Base-by-base conservation (phyloP, 2,888 invertebrate species). In the Sthenelais limicola region DNA sequence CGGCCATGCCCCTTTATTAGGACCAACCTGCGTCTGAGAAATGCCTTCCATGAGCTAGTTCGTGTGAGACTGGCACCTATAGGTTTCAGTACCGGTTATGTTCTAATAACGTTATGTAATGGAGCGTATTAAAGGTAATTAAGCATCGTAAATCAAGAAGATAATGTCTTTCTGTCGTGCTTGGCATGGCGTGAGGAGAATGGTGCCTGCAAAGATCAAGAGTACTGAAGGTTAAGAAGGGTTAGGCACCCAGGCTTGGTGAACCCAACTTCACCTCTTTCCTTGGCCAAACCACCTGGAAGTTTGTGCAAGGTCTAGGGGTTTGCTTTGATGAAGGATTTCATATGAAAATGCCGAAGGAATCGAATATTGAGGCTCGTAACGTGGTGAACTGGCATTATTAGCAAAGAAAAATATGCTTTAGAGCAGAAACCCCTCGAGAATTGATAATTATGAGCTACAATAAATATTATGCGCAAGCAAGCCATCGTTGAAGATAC, bases 71-170 rank as follows among this genome's bases (percentile, higher is more conserved):
- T 9, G 35, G 62, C 38, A 5, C 21, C 51, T 26, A 32, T 38
- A 35, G 15, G 9, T 12, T 35, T 35, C 43, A 43, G 62, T n/a
- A 33, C 4, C 3, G 21, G 54, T 54, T 12, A 5, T 24, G n/a
- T 15, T 15, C 52, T 52, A 52, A 62, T 62, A 62, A 38, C 62
- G 26, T 62, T 62, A 62, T 62, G 62, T 62, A 62, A 62, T 35
- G 38, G 15, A 38, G 62, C 35, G 15, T 26, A 62, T 62, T 38
- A 62, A 62, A 38, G 38, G n/a, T 21, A 38, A 62, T 62, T 62
- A 62, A 62, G 35, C 35, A 35, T 62, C 2, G 38, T 62, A 62
- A 62, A 62, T 62, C 38, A 62, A n/a, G 24, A 62, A 38, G 62
- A 35, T 62, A 35, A 62, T 62, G 62, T 15, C 3, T 24, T 26